Evolutionary conservation across 2,888 invertebrate species (phyloP).

Genomic region (Arrhopalites spinosus): DNA sequence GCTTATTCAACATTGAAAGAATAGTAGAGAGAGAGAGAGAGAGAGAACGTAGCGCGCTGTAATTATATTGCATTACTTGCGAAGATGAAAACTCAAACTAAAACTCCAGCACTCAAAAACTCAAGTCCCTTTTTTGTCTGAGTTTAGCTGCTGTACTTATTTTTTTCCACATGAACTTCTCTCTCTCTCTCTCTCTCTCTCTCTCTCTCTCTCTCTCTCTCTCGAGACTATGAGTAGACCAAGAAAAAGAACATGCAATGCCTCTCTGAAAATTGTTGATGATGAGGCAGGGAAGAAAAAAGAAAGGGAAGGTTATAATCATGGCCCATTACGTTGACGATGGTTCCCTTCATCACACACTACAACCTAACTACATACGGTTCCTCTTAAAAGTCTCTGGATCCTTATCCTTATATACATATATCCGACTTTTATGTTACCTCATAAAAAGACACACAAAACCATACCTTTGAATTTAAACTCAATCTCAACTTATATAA

Average conservation of each 20-base stretch:
- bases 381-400: background rate
- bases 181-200: too few species aligned
- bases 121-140: background rate
- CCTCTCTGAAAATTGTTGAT: background rate
- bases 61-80: slow-evolving; percentile 36
- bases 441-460: background rate
- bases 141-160: background rate
- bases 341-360: slow-evolving; percentile 26
- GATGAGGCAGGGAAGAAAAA: background rate
- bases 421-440: background rate
- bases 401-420: background rate
- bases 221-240: background rate
- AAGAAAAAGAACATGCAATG: background rate
- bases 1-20: too few species aligned
- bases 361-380: slow-evolving; percentile 3
- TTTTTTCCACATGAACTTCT: background rate
- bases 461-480: background rate
- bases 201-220: background rate
- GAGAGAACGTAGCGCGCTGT: slow-evolving; percentile 20
- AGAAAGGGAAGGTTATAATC: slow-evolving; percentile 41
- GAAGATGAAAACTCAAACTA: slow-evolving; percentile 14
- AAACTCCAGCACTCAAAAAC: slow-evolving; percentile 6
- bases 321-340: slow-evolving; percentile 41
- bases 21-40: background rate
- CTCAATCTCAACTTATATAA: background rate